Conservation (phyloP, 2,888 invertebrate genomes). For the Didymodactylos carnosus region DNA sequence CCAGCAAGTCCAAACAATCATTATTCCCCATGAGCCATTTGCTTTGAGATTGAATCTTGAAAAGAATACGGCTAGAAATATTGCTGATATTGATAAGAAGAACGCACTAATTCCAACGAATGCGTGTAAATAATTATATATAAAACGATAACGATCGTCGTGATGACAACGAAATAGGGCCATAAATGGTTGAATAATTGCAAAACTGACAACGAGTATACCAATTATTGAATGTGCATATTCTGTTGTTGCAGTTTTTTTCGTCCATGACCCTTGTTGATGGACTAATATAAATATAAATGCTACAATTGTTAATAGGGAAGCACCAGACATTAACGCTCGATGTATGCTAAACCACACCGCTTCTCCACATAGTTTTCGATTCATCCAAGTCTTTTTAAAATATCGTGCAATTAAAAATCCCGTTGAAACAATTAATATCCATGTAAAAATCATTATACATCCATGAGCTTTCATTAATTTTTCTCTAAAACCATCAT, state of each 20-base stretch:
- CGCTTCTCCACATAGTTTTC: not conserved
- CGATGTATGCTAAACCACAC: not conserved
- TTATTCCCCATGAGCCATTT: not conserved
- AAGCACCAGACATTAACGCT: not conserved
- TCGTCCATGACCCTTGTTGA: not conserved
- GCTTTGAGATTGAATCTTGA: not conserved
- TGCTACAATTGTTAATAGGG: not conserved
- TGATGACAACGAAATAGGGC: not conserved
- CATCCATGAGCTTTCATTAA: not conserved
- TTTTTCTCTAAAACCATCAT: too few relatives aligned
- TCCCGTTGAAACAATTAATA: not conserved
- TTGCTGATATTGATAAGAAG: not conserved
- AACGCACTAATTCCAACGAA: not conserved
- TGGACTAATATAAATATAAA: not conserved
- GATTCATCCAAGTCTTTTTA: not conserved
- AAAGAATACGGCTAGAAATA: not conserved
- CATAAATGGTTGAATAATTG: not conserved
- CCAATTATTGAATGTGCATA: not conserved
- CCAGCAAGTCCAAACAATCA: not conserved
- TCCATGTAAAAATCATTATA: not conserved
- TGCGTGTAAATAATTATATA: not conserved
- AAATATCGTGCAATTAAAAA: not conserved
- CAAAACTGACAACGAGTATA: not conserved
- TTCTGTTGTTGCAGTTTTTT: not conserved
- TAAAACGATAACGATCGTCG: not conserved